Evolutionary conservation across 2,113 vertebrate species (phyloP).

Genomic region (Dasyurus viverrinus): DNA sequence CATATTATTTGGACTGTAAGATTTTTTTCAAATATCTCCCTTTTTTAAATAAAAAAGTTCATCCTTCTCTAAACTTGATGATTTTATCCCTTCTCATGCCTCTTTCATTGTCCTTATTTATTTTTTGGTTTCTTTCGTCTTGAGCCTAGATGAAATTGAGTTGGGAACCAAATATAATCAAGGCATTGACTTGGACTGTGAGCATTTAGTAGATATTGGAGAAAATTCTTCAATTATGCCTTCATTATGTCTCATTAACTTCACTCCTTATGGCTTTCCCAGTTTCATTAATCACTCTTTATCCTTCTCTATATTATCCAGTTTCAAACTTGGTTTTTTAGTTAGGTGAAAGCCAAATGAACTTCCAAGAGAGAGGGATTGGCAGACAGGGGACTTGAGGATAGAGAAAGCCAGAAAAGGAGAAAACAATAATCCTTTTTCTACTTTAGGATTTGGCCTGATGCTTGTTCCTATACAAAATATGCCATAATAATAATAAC

Average conservation of each 20-base stretch:
- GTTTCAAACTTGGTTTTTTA: neutral
- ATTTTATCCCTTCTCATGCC: slow-evolving; percentile 4
- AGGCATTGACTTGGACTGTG: neutral
- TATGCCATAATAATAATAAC: neutral
- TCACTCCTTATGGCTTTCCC: neutral
- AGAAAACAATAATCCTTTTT: neutral
- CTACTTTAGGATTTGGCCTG: neutral
- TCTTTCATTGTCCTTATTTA: neutral
- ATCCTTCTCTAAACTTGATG: slow-evolving; percentile 51
- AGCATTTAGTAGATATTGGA: neutral
- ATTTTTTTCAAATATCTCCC: neutral
- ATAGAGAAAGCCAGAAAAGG: neutral
- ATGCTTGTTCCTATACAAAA: neutral
- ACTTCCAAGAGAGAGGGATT: neutral
- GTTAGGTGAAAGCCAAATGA: slow-evolving; percentile 33
- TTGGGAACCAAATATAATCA: neutral
- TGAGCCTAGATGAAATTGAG: neutral
- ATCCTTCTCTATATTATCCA: slow-evolving; percentile 15
- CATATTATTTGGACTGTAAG: slow-evolving; percentile 5
- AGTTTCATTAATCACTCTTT: neutral
- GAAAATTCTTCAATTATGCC: neutral
- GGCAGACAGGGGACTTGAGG: neutral
- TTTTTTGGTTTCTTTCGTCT: slow-evolving; percentile 17
- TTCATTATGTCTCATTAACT: neutral
- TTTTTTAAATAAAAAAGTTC: neutral